phyloP scores from a whole-genome alignment of 2,113 vertebrate species.

The Triplophysa tibetana region DNA sequence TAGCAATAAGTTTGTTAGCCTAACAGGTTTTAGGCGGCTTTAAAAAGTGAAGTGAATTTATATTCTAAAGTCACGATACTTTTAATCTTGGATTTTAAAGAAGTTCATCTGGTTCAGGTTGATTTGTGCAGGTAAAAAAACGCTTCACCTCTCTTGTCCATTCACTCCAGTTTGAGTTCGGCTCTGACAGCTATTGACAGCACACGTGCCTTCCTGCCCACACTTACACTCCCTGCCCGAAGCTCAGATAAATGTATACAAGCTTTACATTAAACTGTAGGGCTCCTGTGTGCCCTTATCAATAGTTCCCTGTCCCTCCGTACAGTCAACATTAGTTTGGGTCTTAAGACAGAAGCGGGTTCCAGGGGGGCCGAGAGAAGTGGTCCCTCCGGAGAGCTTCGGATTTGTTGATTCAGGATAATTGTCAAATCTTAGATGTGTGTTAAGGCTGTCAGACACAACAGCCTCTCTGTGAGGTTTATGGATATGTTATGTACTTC shows the following conservation, averaged over 20 bases:
- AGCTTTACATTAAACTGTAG: slow-evolving; percentile 30
- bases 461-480: slow-evolving; percentile 37
- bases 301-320: slow-evolving; percentile 43
- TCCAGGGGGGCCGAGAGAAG: neutral
- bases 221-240: neutral
- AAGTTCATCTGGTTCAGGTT: neutral
- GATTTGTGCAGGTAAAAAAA: neutral
- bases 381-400: slow-evolving; percentile 8
- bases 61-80: too few relatives aligned
- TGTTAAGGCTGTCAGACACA: slow-evolving; percentile 19
- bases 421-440: slow-evolving; percentile 38
- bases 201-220: neutral
- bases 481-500: neutral
- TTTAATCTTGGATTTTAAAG: too few relatives aligned
- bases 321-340: slow-evolving; percentile 3
- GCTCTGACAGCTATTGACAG: slow-evolving; percentile 32
- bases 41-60: too few relatives aligned
- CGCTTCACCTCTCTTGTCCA: neutral
- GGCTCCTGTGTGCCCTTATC: slow-evolving; percentile 42
- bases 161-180: neutral
- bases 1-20: too few relatives aligned
- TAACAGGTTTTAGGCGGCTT: too few relatives aligned
- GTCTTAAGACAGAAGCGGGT: neutral
- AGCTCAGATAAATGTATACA: slow-evolving; percentile 30
- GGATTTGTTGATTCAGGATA: slow-evolving; percentile 47